Evolutionary conservation across 2,888 invertebrate species (phyloP), one percentile per base, ranked within the genome.

Genomic region (Eilema caniola): DNA sequence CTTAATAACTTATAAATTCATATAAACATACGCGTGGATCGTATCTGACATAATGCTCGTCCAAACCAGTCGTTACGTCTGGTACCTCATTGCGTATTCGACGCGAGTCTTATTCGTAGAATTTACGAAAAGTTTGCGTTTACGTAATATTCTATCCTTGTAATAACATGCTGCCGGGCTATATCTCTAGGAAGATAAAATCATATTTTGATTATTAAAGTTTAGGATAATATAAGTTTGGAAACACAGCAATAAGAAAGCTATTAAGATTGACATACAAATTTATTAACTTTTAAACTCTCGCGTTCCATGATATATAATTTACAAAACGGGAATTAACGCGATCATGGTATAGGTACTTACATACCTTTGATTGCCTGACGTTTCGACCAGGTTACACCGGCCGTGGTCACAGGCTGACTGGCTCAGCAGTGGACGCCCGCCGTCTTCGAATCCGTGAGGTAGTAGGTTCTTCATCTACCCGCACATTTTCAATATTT

Each of bases 91-190:
- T 81, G 70, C 25, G 75, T 83, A 82, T 82, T 81, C 82, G 59
- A 53, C 23, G 67, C 72, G 31, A 65, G 73, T 67, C n/a, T 61
- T 73, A 53, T 67, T 64, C 71, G 72, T 69, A 79, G 67, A 81
- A 79, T 83, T 83, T 81, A 79, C 77, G 75, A 73, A 73, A 70
- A 71, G 67, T 83, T 81, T 69, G 68, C 79, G 63, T 74, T 81
- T 72, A 70, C 64, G 64, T 75, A 74, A 77, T 72, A 62, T 72
- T 71, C 56, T 66, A 64, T 65, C 53, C 66, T 70, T 62, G 37
- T 56, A 64, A 61, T 67, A 59, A 57, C 70, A 62, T 74, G 68
- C 70, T 53, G 53, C n/a, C n/a, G n/a, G 53, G 53, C 53, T 53
- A n/a, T 53, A n/a, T 53, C 53, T n/a, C 47, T 53, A 20, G 1